Conservation (phyloP, 2,113 vertebrate species). For the Cebus imitator region DNA sequence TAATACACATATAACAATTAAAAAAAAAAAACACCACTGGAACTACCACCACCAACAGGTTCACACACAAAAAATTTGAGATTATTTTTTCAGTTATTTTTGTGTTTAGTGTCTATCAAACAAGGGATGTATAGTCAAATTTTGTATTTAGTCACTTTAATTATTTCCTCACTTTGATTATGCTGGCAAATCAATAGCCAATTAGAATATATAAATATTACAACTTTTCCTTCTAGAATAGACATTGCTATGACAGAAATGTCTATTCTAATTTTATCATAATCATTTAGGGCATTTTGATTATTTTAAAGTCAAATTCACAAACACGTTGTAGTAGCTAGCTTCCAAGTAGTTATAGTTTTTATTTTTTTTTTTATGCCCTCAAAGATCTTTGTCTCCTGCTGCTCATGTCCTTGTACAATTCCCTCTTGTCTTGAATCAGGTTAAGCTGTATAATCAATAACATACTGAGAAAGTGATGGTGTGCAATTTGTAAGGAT, state of each 20-base stretch:
- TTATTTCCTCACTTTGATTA: not conserved
- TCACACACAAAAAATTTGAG: not conserved
- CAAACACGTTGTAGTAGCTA: not conserved
- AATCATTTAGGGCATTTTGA: not conserved
- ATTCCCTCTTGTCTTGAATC: not conserved
- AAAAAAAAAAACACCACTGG: not conserved
- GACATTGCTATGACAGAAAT: not conserved
- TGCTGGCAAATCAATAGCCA: not conserved
- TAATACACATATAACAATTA: not conserved
- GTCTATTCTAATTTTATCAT: not conserved
- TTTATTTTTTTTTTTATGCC: not conserved
- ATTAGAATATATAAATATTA: not conserved
- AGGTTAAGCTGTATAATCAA: not conserved
- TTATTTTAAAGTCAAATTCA: slow-evolving; percentile 16
- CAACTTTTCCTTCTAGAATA: not conserved
- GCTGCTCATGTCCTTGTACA: not conserved
- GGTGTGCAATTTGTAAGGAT: not conserved
- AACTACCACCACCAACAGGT: not conserved
- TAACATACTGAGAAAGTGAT: not conserved
- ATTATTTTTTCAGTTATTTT: not conserved
- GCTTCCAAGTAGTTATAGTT: not conserved
- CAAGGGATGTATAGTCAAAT: not conserved
- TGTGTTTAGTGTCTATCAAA: not conserved
- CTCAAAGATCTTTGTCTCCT: not conserved
- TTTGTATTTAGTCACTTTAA: slow-evolving; percentile 11